Conservation (phyloP, 2,797 vertebrate genomes). For the Poeciliopsis paucimaculata region DNA sequence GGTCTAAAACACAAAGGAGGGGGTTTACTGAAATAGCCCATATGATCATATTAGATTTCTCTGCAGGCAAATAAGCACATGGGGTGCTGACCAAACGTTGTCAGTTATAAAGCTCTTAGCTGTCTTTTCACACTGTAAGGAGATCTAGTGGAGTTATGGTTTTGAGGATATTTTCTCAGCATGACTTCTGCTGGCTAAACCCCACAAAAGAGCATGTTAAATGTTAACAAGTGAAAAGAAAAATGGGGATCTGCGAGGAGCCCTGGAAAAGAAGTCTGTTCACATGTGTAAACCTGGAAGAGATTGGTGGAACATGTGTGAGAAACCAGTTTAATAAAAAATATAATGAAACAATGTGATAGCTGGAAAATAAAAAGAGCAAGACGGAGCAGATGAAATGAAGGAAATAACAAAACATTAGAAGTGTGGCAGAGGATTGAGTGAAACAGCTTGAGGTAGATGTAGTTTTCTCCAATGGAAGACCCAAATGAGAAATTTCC, state of each 20-base stretch:
- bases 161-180: constrained; percentile 29
- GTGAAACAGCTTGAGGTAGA: constrained; percentile 36
- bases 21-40: constrained; percentile 49
- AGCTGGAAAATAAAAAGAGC: constrained; percentile 5
- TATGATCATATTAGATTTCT: constrained; percentile 32
- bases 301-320: background rate
- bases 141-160: constrained; percentile 15
- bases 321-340: constrained; percentile 11
- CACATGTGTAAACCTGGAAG: background rate
- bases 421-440: constrained; percentile 36
- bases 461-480: constrained; percentile 38
- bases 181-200: constrained; percentile 11
- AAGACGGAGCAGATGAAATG: constrained; percentile 26
- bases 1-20: constrained; percentile 19
- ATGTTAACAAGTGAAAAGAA: constrained; percentile 28
- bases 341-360: constrained; percentile 5
- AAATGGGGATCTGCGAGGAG: constrained; percentile 6
- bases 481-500: constrained; percentile 65
- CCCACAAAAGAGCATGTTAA: constrained; percentile 32
- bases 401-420: constrained; percentile 49
- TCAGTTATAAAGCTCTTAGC: constrained; percentile 7
- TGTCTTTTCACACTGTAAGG: constrained; percentile 28
- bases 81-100: constrained; percentile 24
- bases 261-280: background rate
- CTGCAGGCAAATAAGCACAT: constrained; percentile 31